Percentiles rank a stretch among this genome's conserved stretches.
Evolutionary conservation across 2,113 vertebrate genomes (phyloP).

Genomic region (Caranx ignobilis): DNA sequence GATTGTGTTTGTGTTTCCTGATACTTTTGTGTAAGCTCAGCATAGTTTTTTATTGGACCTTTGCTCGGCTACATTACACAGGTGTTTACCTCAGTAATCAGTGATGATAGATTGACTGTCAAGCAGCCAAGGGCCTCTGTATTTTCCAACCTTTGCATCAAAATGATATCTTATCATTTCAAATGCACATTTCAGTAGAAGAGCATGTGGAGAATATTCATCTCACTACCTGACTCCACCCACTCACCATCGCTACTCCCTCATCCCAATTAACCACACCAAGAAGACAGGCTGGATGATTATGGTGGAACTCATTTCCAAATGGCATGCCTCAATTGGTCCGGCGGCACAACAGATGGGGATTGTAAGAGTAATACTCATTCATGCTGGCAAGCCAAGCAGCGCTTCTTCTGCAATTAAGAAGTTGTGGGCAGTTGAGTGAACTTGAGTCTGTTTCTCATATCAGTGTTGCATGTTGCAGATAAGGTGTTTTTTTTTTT

Average conservation of each 20-base stretch:
- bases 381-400: constrained; percentile 56
- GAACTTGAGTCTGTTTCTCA: constrained; percentile 49
- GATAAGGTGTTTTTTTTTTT: not conserved
- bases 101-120: constrained; percentile 38
- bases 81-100: too few species aligned
- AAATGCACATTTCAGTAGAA: constrained; percentile 17
- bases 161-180: not conserved
- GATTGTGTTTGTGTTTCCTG: too few species aligned
- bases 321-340: constrained; percentile 60
- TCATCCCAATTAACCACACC: constrained; percentile 54
- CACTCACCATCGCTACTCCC: constrained; percentile 19
- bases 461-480: constrained; percentile 39
- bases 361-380: constrained; percentile 49
- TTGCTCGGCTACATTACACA: too few species aligned
- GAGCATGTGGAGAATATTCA: constrained; percentile 3
- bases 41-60: too few species aligned
- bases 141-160: not conserved
- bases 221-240: constrained; percentile 29
- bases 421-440: constrained; percentile 58
- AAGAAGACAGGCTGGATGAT: constrained; percentile 44
- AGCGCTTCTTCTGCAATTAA: constrained; percentile 47
- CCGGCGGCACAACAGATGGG: constrained; percentile 49
- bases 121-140: not conserved
- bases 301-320: constrained; percentile 58
- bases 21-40: too few species aligned